These are phyloP conservation scores for Eilema sororculum DNA, from an alignment of 2,888 invertebrate species.

Conservation along the genomic window DNA sequence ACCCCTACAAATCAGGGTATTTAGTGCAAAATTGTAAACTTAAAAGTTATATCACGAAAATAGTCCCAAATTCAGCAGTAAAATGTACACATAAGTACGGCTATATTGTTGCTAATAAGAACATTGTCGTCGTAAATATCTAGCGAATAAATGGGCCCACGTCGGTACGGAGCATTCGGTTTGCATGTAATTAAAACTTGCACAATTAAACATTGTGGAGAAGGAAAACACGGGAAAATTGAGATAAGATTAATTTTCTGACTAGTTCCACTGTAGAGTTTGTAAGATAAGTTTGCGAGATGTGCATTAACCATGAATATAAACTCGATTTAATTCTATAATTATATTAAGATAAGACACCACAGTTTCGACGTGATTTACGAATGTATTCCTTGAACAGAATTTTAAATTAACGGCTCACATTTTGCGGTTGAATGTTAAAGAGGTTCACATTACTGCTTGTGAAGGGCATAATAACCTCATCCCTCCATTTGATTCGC, in stretches of 20 bases:
- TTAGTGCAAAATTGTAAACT: conserved; percentile 17
- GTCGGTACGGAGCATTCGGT: conserved; percentile 66
- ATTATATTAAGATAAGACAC: conserved; percentile 29
- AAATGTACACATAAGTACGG: conserved; percentile 39
- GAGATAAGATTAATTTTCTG: conserved; percentile 82
- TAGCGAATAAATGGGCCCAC: conserved; percentile 59
- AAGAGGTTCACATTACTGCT: conserved; percentile 8
- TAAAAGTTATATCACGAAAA: conserved; percentile 33
- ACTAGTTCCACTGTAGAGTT: conserved; percentile 72
- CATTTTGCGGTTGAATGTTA: conserved; percentile 20
- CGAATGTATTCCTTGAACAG: conserved; percentile 7
- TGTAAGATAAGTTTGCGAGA: conserved; percentile 64
- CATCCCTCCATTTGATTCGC: conserved; percentile 23
- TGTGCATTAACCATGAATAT: conserved; percentile 48
- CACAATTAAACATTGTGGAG: conserved; percentile 77
- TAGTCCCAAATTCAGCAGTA: conserved; percentile 37
- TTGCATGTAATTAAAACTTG: conserved; percentile 83
- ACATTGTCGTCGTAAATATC: conserved; percentile 63
- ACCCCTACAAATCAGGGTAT: neutral
- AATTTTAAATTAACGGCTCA: conserved; percentile 1
- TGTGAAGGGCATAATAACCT: conserved; percentile 29
- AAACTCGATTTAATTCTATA: conserved; percentile 50
- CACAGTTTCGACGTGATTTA: conserved; percentile 12
- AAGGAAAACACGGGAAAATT: conserved; percentile 79
- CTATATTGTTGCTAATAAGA: conserved; percentile 57